These are phyloP conservation scores for Encarsia formosa DNA, from an alignment of 2,888 invertebrate species.

Conservation along the genomic window DNA sequence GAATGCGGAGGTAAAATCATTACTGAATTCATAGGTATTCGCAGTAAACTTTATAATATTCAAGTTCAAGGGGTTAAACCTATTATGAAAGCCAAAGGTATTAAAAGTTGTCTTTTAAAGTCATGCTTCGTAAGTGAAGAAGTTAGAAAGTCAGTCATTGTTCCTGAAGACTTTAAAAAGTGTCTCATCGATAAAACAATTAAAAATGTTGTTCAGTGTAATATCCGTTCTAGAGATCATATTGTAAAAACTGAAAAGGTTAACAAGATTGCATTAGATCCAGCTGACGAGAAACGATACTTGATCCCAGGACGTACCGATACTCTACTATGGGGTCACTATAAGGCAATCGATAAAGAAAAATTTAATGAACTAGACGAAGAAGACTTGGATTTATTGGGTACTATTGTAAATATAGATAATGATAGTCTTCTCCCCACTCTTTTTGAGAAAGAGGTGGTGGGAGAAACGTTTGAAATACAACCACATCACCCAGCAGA, in stretches of 20 bases:
- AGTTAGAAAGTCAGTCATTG: conserved; percentile 35
- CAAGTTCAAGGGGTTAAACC: conserved; percentile 8
- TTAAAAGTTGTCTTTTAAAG: conserved; percentile 28
- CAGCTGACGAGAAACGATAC: conserved; percentile 38
- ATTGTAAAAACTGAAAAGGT: conserved; percentile 4
- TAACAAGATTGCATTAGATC: conserved; percentile 22
- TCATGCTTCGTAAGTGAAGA: no score
- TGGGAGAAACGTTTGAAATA: not conserved
- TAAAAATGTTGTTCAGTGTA: not conserved
- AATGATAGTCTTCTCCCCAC: not conserved
- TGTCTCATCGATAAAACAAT: conserved; percentile 4
- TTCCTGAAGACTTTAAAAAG: conserved; percentile 27
- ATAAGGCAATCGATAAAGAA: not conserved
- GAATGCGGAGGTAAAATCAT: conserved; percentile 37
- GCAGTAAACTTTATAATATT: conserved; percentile 28
- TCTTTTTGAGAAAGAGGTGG: not conserved
- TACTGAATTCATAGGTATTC: conserved; percentile 33
- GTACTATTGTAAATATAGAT: not conserved
- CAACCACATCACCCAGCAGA: not conserved
- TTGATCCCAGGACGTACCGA: conserved; percentile 39
- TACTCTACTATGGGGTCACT: conserved; percentile 14
- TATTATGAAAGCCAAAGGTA: conserved; percentile 30
- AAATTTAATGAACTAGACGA: not conserved
- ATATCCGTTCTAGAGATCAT: not conserved
- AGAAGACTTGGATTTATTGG: not conserved